Conservation (phyloP, 2,888 invertebrate genomes). For the Heliconius ismenius region DNA sequence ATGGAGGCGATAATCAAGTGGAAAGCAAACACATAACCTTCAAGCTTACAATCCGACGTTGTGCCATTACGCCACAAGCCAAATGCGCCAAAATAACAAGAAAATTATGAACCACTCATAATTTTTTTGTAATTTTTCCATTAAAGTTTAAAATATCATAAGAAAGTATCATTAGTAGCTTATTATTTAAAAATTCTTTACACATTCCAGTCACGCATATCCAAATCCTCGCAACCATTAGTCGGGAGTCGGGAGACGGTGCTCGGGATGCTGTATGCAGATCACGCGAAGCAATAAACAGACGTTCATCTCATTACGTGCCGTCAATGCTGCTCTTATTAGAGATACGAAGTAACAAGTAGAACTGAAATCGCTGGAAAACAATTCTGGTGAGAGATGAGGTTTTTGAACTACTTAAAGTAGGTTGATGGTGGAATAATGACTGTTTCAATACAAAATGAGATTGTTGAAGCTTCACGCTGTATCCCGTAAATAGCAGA, state of each 20-base stretch:
- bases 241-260: background rate
- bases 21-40: too few relatives aligned
- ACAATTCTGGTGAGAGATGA: background rate
- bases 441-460: background rate
- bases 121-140: too few relatives aligned
- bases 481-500: background rate
- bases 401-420: background rate
- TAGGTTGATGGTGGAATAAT: background rate
- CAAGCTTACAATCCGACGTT: too few relatives aligned
- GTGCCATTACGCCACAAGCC: too few relatives aligned
- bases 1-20: background rate
- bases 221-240: conserved; percentile 35
- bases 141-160: background rate
- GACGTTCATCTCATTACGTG: conserved; percentile 35
- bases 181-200: conserved; percentile 1
- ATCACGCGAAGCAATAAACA: conserved; percentile 37
- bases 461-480: background rate
- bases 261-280: conserved; percentile 27
- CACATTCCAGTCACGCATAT: conserved; percentile 34
- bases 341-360: conserved; percentile 19
- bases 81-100: too few relatives aligned
- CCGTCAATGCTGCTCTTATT: conserved; percentile 26
- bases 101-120: too few relatives aligned
- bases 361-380: background rate
- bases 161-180: background rate